Evolutionary conservation across 2,113 vertebrate species (phyloP).

Genomic region (Labrus mixtus): DNA sequence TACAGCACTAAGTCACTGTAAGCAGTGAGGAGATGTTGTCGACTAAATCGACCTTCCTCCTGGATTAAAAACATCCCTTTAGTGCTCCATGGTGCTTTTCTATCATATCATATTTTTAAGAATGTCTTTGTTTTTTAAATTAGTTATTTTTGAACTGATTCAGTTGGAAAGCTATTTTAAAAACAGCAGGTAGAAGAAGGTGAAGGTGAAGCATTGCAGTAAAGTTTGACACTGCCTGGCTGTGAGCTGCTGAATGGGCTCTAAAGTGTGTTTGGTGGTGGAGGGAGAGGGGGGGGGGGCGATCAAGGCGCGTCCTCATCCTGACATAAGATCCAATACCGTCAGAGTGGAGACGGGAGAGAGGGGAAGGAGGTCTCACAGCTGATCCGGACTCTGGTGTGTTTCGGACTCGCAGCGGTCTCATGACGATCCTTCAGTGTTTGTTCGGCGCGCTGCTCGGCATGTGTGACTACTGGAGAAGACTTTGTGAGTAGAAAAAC

Average conservation of each 20-base stretch:
- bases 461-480: slow-evolving; percentile 79
- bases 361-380: slow-evolving; percentile 28
- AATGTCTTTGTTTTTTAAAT: no score
- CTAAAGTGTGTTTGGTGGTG: slow-evolving; percentile 15
- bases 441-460: slow-evolving; percentile 62
- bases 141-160: no score
- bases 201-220: no score
- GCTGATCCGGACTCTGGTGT: neutral
- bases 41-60: no score
- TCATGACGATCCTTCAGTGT: slow-evolving; percentile 64
- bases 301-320: slow-evolving; percentile 66
- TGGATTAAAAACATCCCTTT: no score
- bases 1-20: no score
- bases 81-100: no score
- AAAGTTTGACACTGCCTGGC: neutral
- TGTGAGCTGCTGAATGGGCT: slow-evolving; percentile 10
- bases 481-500: slow-evolving; percentile 76
- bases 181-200: no score
- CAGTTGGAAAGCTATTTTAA: no score
- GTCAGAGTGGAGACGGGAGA: slow-evolving; percentile 53
- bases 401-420: neutral
- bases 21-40: no score
- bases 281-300: slow-evolving; percentile 37
- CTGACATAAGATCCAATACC: slow-evolving; percentile 71
- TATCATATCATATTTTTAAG: no score